Conservation (phyloP, 2,888 invertebrate species). For the Trachelus stipa region DNA sequence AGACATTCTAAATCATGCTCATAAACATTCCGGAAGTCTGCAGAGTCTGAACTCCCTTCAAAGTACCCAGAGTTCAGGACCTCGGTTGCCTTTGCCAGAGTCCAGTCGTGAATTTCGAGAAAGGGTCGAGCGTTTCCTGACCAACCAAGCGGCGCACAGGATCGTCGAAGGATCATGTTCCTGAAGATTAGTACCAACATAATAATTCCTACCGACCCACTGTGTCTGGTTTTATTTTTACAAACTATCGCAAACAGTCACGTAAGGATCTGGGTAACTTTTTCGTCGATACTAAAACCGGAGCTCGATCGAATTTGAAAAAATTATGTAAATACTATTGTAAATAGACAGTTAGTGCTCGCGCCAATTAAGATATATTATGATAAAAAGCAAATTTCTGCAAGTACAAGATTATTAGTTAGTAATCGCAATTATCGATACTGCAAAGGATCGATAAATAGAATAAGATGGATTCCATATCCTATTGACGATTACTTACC, state of each 20-base stretch:
- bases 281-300: background rate
- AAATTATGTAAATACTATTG: background rate
- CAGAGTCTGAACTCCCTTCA: slow-evolving; percentile 42
- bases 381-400: background rate
- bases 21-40: slow-evolving; percentile 42
- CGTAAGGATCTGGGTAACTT: background rate
- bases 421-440: background rate
- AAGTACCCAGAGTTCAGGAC: slow-evolving; percentile 33
- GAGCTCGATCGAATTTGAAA: background rate
- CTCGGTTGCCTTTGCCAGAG: slow-evolving; percentile 48
- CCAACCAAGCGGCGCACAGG: slow-evolving; percentile 47
- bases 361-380: background rate
- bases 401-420: background rate
- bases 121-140: slow-evolving; percentile 50
- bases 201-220: background rate
- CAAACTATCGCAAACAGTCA: background rate
- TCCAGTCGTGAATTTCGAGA: slow-evolving; percentile 50
- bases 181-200: background rate
- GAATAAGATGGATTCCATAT: too few relatives aligned
- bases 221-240: background rate
- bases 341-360: background rate
- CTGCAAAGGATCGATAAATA: background rate
- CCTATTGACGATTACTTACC: too few relatives aligned
- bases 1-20: slow-evolving; percentile 47
- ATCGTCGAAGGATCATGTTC: slow-evolving; percentile 37